Percentiles rank a stretch among this genome's conserved stretches.
These are phyloP conservation scores for Papilio helenus DNA, from an alignment of 1,140 invertebrate genomes.

Conservation along the genomic window DNA sequence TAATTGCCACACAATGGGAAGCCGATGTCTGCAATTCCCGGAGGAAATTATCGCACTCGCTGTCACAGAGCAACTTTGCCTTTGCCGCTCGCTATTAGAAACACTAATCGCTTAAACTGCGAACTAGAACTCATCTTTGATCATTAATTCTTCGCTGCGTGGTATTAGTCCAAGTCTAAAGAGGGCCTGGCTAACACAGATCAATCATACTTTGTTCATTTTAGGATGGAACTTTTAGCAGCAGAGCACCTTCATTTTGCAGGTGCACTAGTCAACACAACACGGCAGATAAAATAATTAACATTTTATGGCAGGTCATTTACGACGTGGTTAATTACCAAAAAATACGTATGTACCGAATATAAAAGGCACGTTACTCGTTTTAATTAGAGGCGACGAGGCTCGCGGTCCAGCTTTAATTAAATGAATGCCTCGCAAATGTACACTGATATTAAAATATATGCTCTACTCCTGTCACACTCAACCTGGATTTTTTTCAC, in stretches of 20 bases:
- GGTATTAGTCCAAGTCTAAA: no score
- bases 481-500: neutral
- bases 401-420: neutral
- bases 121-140: no score
- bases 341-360: constrained; percentile 10
- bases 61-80: no score
- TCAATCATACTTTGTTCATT: no score
- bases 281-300: constrained; percentile 5
- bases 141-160: no score
- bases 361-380: constrained; percentile 16
- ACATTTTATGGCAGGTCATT: neutral
- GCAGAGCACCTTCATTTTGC: no score
- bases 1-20: neutral
- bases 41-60: neutral
- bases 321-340: constrained; percentile 1
- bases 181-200: no score
- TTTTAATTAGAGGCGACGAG: constrained; percentile 8
- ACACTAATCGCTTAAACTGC: no score
- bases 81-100: no score
- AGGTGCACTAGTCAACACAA: no score
- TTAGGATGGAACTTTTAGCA: no score
- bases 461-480: neutral
- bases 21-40: neutral
- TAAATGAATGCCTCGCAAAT: constrained; percentile 10
- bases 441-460: neutral